A percentile compares a stretch with the other conserved stretches of the same genome.
Evolutionary conservation across 2,888 invertebrate species (phyloP).

Genomic region (Clistopyga incitator): DNA sequence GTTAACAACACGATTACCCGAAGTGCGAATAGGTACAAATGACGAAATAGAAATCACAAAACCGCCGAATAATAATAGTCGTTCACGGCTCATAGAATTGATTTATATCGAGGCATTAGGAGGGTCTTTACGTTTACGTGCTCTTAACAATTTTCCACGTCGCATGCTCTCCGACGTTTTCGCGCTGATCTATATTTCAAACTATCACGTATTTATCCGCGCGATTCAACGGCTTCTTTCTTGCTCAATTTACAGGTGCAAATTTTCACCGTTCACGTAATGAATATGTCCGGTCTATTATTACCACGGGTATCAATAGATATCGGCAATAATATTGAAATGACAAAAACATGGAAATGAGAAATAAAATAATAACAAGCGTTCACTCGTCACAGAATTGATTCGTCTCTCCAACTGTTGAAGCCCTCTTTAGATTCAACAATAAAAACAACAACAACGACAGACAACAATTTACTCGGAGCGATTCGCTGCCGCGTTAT

Average conservation of each 20-base stretch:
- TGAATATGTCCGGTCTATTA: not conserved
- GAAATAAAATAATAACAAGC: not conserved
- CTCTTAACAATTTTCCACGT: too few relatives aligned
- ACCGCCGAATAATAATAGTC: not conserved
- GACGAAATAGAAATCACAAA: not conserved
- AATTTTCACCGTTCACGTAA: too few relatives aligned
- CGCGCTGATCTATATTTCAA: too few relatives aligned
- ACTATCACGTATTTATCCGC: too few relatives aligned
- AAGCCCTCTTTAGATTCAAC: not conserved
- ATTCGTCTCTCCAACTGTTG: slow-evolving; percentile 1
- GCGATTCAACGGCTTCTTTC: too few relatives aligned
- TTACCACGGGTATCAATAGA: not conserved
- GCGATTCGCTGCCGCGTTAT: slow-evolving; percentile 27
- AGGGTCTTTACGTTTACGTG: not conserved
- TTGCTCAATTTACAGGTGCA: too few relatives aligned
- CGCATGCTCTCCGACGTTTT: too few relatives aligned
- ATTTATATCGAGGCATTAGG: slow-evolving; percentile 6
- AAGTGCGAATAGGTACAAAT: not conserved
- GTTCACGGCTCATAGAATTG: slow-evolving; percentile 11
- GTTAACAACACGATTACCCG: not conserved
- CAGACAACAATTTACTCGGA: slow-evolving; percentile 5
- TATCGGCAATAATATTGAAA: not conserved
- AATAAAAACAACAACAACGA: not conserved
- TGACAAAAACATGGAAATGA: not conserved
- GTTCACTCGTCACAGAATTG: slow-evolving; percentile 10